phyloP scores from a whole-genome alignment of 2,113 vertebrate genomes.

The Galeopterus variegatus region DNA sequence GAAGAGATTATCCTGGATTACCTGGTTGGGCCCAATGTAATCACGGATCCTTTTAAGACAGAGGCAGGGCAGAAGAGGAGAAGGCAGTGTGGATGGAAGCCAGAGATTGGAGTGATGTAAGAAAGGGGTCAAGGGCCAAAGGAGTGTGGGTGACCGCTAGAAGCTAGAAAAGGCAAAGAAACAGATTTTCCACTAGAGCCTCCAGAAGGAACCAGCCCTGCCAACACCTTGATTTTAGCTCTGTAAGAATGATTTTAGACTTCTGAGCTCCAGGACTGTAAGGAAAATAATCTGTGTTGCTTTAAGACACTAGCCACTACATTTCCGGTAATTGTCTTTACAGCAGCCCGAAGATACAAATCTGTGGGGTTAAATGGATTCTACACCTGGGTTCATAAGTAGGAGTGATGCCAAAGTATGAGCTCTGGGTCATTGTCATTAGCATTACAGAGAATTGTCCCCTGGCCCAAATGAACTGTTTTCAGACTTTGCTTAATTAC shows the following conservation, averaged over 20 bases:
- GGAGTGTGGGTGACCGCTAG: background rate
- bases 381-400: background rate
- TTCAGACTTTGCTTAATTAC: background rate
- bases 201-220: background rate
- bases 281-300: background rate
- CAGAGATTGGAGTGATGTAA: background rate
- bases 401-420: background rate
- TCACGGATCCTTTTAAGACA: background rate
- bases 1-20: background rate
- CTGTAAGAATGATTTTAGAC: background rate
- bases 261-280: background rate
- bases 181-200: accelerated
- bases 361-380: background rate
- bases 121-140: background rate
- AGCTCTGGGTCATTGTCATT: background rate
- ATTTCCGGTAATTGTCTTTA: background rate
- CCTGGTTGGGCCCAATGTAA: background rate
- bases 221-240: background rate
- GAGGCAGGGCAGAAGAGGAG: background rate
- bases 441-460: constrained; percentile 26
- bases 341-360: background rate
- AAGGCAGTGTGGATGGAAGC: background rate
- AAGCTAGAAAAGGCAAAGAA: background rate
- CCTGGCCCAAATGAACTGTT: background rate
- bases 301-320: background rate